Evolutionary conservation across 2,888 invertebrate genomes (phyloP), one percentile per base, ranked within the genome.

Genomic region (Erebia palarica): DNA sequence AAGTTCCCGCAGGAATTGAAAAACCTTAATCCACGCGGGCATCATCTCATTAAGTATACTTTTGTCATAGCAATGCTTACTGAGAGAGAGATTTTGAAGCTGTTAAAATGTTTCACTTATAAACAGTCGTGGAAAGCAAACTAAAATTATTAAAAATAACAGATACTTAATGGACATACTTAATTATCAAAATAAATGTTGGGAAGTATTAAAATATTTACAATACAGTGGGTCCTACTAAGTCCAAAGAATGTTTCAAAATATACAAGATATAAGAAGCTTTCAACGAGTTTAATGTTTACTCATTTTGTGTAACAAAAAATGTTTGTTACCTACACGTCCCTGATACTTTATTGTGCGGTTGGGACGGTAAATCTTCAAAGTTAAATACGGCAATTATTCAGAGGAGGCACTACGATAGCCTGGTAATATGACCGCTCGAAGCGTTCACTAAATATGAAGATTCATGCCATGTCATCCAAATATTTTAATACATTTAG

Each of bases 401-500:
- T 89, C 86, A 87, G 85, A 82, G 84, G 87, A 85, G 86, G 85
- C 86, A 84, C 82, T 84, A 82, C 84, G 82, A 85, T 82, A 82
- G 81, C 82, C 81, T 79, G 79, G 73, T 72, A 70, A 72, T 73
- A 73, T 65, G 65, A 65, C 71, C 68, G 65, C 66, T 78, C 79
- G 79, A 82, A 83, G 86, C 85, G 86, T 85, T 84, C 85, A 84
- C 84, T 86, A 87, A 88, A 89, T 89, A 90, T 85, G 83, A 85
- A 87, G 87, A 87, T 89, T 90, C 89, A 89, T 90, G 90, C 90
- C 85, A 80, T 86, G 90, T 91, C 91, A 91, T 90, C 85, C 84
- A 84, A 87, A 86, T 85, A 85, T 87, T 88, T 86, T 84, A 87
- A 87, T 87, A 82, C 82, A 81, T 82, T 76, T 81, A 36, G 36